These are phyloP conservation scores for Reticulitermes speratus DNA, from an alignment of 1,140 invertebrate species.

Conservation along the genomic window DNA sequence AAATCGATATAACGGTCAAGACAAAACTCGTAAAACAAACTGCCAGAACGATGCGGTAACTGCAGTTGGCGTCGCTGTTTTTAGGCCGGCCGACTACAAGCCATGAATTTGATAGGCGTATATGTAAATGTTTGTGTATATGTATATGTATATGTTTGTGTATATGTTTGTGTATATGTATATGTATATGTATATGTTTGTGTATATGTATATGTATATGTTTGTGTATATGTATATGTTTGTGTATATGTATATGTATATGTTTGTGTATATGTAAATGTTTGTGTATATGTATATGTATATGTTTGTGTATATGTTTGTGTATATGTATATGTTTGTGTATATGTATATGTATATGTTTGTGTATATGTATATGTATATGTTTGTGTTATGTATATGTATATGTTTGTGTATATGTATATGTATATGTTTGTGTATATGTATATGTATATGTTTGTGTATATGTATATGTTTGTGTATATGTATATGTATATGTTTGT, in stretches of 20 bases:
- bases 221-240: neutral
- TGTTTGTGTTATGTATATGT: neutral
- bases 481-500: neutral
- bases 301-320: neutral
- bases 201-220: neutral
- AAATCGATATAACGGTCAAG: neutral
- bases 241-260: neutral
- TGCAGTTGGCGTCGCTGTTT: too few species aligned
- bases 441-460: neutral
- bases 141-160: neutral
- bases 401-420: neutral
- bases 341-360: neutral
- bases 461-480: neutral
- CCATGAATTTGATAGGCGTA: neutral
- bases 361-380: neutral
- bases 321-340: neutral
- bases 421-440: neutral
- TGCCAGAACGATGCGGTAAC: neutral
- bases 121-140: neutral
- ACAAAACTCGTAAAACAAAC: neutral
- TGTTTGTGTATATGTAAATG: neutral
- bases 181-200: neutral
- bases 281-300: neutral
- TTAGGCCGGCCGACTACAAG: neutral
- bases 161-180: slow-evolving; percentile 4